These are phyloP conservation scores for Orchestes rusci DNA, from an alignment of 2,888 invertebrate genomes.

Conservation along the genomic window DNA sequence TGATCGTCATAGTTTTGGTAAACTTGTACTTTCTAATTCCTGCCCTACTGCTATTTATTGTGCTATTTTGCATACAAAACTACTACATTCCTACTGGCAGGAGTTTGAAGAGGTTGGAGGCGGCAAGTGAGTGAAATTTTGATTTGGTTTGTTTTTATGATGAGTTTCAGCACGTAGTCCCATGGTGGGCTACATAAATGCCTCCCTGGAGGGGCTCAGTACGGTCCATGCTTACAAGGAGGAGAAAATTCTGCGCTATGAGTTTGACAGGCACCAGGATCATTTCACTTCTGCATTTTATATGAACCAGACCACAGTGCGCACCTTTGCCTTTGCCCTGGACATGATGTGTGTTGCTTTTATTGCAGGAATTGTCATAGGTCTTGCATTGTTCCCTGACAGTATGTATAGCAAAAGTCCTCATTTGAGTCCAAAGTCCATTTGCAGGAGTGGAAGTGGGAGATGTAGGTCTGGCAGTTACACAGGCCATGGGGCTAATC, in stretches of 20 bases:
- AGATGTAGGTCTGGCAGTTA: constrained; percentile 41
- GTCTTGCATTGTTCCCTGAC: constrained; percentile 24
- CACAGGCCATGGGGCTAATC: constrained; percentile 38
- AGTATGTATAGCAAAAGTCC: constrained; percentile 18
- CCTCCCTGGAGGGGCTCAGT: constrained; percentile 39
- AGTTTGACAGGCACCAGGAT: constrained; percentile 41
- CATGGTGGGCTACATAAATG: constrained; percentile 39
- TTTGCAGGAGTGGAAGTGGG: constrained; percentile 36
- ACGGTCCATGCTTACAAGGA: constrained; percentile 38
- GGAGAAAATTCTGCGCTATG: constrained; percentile 34
- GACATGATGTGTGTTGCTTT: constrained; percentile 32
- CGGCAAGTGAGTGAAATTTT: constrained; percentile 56
- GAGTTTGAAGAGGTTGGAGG: constrained; percentile 65
- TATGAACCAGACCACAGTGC: constrained; percentile 33
- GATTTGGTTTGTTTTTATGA: not conserved
- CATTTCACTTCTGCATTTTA: constrained; percentile 37
- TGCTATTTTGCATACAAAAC: constrained; percentile 58
- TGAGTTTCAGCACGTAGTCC: constrained; percentile 39
- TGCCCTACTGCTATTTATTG: constrained; percentile 55
- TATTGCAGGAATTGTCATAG: constrained; percentile 25
- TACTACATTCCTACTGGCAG: constrained; percentile 68
- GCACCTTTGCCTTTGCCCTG: constrained; percentile 37
- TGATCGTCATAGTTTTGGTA: constrained; percentile 63
- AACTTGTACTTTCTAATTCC: constrained; percentile 62
- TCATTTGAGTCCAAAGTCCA: not conserved